Conservation (phyloP, 2,797 vertebrate genomes). For the Sebastes matsubarae region DNA sequence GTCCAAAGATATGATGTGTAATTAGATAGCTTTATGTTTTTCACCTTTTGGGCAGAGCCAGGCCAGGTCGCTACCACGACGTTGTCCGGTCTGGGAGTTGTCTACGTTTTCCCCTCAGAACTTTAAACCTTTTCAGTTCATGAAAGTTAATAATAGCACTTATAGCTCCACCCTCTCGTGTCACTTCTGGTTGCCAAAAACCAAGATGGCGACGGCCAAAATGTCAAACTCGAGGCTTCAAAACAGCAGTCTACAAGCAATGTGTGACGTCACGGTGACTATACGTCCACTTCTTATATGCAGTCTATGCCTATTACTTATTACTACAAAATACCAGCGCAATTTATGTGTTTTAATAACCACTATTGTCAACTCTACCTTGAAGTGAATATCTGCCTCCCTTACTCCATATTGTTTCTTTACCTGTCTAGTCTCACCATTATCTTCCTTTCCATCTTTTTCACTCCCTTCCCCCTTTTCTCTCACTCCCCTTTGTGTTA, state of each 20-base stretch:
- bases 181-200: no score
- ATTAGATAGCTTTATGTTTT: neutral
- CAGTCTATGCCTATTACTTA: neutral
- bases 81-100: accelerated
- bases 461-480: neutral
- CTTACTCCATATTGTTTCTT: neutral
- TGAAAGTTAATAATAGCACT: no score
- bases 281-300: neutral
- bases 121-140: no score
- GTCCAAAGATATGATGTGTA: neutral
- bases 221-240: no score
- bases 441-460: neutral
- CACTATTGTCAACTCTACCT: neutral
- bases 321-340: neutral
- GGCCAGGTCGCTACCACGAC: neutral
- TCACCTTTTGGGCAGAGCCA: neutral
- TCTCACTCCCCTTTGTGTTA: neutral
- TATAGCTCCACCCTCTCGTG: no score
- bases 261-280: no score
- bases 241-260: no score
- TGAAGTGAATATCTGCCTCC: neutral
- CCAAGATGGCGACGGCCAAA: no score
- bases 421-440: neutral
- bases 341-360: neutral
- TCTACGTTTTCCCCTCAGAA: no score